These are phyloP conservation scores for Anticlea derivata DNA, from an alignment of 2,888 invertebrate species.

Conservation along the genomic window DNA sequence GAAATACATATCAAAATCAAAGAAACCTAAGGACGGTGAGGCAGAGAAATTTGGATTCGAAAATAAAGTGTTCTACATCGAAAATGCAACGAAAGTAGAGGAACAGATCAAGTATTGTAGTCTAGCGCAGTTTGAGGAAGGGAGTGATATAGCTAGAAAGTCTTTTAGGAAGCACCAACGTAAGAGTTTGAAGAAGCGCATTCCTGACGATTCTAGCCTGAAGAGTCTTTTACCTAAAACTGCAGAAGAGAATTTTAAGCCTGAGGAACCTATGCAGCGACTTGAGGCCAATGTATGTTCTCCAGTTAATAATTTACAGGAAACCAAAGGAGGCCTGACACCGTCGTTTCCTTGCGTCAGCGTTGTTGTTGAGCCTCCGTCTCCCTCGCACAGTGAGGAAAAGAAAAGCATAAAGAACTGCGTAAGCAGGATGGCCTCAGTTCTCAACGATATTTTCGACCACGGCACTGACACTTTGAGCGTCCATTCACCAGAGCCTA, in stretches of 20 bases:
- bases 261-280: conserved; percentile 36
- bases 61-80: conserved; percentile 87
- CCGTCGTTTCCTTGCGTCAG: conserved; percentile 86
- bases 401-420: conserved; percentile 70
- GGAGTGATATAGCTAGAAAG: conserved; percentile 91
- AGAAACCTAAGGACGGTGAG: conserved; percentile 73
- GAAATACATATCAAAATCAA: conserved; percentile 79
- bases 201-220: conserved; percentile 56
- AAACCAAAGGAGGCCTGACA: conserved; percentile 34
- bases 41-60: conserved; percentile 88
- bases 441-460: conserved; percentile 72
- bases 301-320: conserved; percentile 21
- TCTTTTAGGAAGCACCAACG: conserved; percentile 86
- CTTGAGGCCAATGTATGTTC: conserved; percentile 34
- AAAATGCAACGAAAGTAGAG: conserved; percentile 75
- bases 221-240: conserved; percentile 67
- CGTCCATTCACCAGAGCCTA: conserved; percentile 74
- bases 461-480: conserved; percentile 73
- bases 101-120: conserved; percentile 89
- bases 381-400: conserved; percentile 87
- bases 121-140: conserved; percentile 92
- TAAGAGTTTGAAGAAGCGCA: conserved; percentile 74
- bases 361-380: conserved; percentile 90
- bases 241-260: conserved; percentile 53
- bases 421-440: conserved; percentile 75